Conservation (phyloP, 1,140 invertebrate genomes). For the Neodiprion pinetum region DNA sequence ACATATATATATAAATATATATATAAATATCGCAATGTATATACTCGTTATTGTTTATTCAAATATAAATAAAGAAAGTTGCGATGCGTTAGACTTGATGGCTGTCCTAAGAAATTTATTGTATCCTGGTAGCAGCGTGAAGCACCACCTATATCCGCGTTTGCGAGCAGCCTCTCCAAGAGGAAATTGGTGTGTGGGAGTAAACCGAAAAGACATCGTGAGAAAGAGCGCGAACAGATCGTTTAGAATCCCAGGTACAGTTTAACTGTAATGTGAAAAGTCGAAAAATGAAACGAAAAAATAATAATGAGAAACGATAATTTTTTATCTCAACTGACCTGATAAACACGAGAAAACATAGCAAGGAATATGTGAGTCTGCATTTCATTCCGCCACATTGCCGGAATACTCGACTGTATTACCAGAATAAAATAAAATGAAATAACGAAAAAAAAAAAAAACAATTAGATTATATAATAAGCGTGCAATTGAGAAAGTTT, state of each 20-base stretch:
- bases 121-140: conserved; percentile 43
- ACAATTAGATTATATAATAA: too few relatives aligned
- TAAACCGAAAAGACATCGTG: conserved; percentile 29
- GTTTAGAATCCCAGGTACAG: background rate
- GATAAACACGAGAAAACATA: background rate
- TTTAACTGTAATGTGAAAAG: background rate
- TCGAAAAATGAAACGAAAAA: background rate
- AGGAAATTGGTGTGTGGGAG: conserved; percentile 40
- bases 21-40: too few relatives aligned
- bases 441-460: too few relatives aligned
- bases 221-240: background rate
- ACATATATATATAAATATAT: too few relatives aligned
- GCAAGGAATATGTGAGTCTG: background rate
- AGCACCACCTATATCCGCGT: conserved; percentile 43
- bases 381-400: background rate
- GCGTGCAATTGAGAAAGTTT: too few relatives aligned
- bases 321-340: too few relatives aligned
- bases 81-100: too few relatives aligned
- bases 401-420: background rate
- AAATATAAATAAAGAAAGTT: too few relatives aligned
- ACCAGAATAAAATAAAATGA: too few relatives aligned
- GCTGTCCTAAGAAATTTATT: background rate
- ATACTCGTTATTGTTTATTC: too few relatives aligned
- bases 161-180: conserved; percentile 41
- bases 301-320: background rate